Base-by-base conservation (phyloP, 2,888 invertebrate genomes). In the Orgyia antiqua region DNA sequence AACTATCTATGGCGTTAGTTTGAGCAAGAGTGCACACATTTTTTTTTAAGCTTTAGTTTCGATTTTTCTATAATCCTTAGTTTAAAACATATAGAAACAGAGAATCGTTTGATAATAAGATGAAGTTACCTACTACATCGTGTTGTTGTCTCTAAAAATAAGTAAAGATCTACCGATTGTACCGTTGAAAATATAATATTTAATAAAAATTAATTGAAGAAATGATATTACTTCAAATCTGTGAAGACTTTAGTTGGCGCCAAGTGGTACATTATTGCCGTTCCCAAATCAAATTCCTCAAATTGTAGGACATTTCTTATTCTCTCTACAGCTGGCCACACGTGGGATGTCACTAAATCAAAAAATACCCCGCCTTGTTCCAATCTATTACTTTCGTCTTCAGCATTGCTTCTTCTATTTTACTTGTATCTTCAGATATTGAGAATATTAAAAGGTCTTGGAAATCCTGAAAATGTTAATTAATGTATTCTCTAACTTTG, bases 351-450 rank as follows among this genome's bases (percentile, higher is more conserved):
- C 1, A 52, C 31, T 13, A 50, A 18, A 13, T 37, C 46, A 9
- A 36, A 39, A 13, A 27, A 19, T 5, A 39, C 21, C 27, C 24
- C n/a, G n/a, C 15, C 9, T 29, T 33, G 9, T 27, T 49, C 56
- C 64, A 63, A 24, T 60, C 50, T 13, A 63, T 58, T 19, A 53
- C 13, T 19, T 49, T 51, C 3, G 64, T 60, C 24, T 41, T 44
- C 5, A 38, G 9, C 6, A 60, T 8, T n/a, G 61, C 55, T 27
- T 54, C 51, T 46, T 56, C 53, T 10, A 64, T 39, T 25, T 56
- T 44, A 13, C 32, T 44, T 1, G 57, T 63, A 29, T 63, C 51
- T 33, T 53, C 39, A 3, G 32, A 36, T 3, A 50, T 36, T 18
- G 54, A 51, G 34, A 48, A 54, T 19, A 57, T 34, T 19, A 56